These are phyloP conservation scores for Protomyctophum bolini DNA, from an alignment of 2,113 vertebrate species.

Conservation along the genomic window DNA sequence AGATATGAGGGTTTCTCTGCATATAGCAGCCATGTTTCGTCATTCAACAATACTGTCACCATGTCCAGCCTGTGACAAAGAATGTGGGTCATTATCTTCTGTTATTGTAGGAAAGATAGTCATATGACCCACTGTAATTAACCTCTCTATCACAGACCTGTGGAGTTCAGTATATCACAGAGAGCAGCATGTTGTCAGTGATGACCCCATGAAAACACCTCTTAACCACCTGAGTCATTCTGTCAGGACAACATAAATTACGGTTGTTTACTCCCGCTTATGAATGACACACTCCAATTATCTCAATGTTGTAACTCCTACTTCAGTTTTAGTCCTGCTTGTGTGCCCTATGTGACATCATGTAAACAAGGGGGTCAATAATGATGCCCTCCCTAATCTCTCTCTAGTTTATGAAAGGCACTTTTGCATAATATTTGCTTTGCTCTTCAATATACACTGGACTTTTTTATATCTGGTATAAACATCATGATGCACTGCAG, in stretches of 20 bases:
- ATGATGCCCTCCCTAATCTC: constrained; percentile 51
- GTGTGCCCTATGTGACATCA: constrained; percentile 29
- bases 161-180: not conserved
- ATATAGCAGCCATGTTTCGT: no score
- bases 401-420: constrained; percentile 51
- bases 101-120: constrained; percentile 8
- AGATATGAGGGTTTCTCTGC: no score
- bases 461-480: constrained; percentile 65
- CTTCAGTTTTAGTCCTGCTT: not conserved
- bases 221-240: no score
- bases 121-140: constrained; percentile 34
- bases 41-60: no score
- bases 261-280: no score
- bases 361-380: constrained; percentile 56
- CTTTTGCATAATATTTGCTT: constrained; percentile 70
- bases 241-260: no score
- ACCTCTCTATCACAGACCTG: constrained; percentile 30
- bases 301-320: not conserved
- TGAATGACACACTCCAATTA: no score
- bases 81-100: no score
- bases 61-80: no score
- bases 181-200: not conserved
- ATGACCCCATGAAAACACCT: no score
- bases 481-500: constrained; percentile 38
- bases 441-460: constrained; percentile 56